Conservation (phyloP, 2,888 invertebrate species). For the Scrobipalpa costella region DNA sequence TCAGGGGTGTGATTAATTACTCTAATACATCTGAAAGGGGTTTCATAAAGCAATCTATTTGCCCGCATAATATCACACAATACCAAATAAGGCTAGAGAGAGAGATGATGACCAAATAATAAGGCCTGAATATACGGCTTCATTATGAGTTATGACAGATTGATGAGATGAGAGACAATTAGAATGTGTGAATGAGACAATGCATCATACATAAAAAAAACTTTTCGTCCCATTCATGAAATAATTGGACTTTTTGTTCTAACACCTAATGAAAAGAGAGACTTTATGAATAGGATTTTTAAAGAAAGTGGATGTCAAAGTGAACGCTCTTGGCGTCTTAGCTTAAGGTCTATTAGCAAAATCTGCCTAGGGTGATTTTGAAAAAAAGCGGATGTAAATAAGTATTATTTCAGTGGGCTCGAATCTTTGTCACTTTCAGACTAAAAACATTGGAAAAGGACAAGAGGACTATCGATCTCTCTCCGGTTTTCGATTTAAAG, state of each 20-base stretch:
- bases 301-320: background rate
- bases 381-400: too few relatives aligned
- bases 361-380: too few relatives aligned
- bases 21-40: background rate
- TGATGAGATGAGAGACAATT: background rate
- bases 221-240: background rate
- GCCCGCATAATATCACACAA: background rate
- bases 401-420: too few relatives aligned
- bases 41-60: background rate
- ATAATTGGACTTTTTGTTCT: conserved; percentile 8
- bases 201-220: background rate
- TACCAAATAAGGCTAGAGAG: too few relatives aligned
- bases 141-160: conserved; percentile 7
- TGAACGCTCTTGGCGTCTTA: background rate
- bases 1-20: conserved; percentile 1
- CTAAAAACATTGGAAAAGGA: too few relatives aligned
- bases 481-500: too few relatives aligned
- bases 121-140: background rate
- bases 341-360: too few relatives aligned
- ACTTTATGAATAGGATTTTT: background rate
- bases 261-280: conserved; percentile 1
- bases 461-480: too few relatives aligned
- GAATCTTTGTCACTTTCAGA: too few relatives aligned
- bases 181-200: conserved; percentile 12
- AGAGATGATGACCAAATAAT: too few relatives aligned